Conservation (phyloP, 2,113 vertebrate species). For the Macaca mulatta region DNA sequence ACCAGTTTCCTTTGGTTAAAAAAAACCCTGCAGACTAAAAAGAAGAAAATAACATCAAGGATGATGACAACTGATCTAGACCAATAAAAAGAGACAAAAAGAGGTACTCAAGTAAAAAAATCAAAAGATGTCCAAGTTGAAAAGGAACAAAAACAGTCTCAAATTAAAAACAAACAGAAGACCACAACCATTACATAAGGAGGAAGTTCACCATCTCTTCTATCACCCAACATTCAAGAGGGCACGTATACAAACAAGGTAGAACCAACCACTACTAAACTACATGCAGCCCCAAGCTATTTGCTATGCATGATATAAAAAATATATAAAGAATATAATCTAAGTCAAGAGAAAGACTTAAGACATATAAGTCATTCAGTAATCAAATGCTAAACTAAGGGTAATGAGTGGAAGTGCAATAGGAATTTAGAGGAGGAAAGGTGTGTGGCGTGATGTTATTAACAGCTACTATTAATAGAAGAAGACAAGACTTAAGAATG, state of each 20-base stretch:
- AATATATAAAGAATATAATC: background rate
- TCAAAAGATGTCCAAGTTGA: background rate
- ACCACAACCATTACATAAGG: background rate
- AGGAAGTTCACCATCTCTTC: background rate
- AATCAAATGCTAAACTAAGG: background rate
- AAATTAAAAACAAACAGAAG: background rate
- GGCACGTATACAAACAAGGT: background rate
- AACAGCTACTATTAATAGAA: background rate
- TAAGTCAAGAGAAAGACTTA: background rate
- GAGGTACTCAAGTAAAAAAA: background rate
- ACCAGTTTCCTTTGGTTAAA: background rate
- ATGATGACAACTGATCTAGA: background rate
- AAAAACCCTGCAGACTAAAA: constrained; percentile 2
- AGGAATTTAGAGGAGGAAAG: background rate
- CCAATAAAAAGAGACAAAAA: background rate
- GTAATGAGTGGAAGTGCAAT: background rate
- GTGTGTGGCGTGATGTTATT: background rate
- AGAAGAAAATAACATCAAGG: background rate
- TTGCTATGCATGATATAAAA: background rate
- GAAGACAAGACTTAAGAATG: background rate
- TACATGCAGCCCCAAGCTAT: background rate
- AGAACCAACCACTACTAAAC: background rate
- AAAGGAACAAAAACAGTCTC: constrained; percentile 29
- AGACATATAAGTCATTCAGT: background rate
- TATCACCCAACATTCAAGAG: background rate